Evolutionary conservation across 2,113 vertebrate species (phyloP).

Genomic region (Pongo abelii): DNA sequence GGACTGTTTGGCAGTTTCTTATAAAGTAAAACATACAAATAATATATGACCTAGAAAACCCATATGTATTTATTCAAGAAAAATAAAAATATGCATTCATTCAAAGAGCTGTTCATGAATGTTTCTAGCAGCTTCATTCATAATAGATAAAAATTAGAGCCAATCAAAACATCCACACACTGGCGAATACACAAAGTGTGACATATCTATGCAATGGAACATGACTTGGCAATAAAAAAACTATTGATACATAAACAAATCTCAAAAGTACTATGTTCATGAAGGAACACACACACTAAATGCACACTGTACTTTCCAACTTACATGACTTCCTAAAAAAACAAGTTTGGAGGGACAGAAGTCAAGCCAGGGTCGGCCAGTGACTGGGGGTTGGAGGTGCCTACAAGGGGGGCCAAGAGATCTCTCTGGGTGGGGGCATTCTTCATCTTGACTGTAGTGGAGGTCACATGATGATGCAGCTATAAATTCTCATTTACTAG

Average conservation of each 20-base stretch:
- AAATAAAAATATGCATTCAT: not conserved
- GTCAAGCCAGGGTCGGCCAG: not conserved
- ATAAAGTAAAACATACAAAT: not conserved
- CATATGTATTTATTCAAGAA: not conserved
- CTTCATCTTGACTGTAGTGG: not conserved
- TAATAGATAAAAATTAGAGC: not conserved
- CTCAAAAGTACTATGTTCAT: no score
- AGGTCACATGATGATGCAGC: not conserved
- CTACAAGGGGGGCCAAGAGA: not conserved
- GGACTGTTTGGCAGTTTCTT: not conserved
- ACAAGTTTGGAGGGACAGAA: not conserved
- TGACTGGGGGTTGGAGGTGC: not conserved
- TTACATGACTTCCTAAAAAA: not conserved
- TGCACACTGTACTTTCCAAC: rapidly evolving
- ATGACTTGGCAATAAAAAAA: not conserved
- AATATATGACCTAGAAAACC: not conserved
- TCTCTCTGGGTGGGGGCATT: not conserved
- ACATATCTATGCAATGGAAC: not conserved
- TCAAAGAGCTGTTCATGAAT: not conserved
- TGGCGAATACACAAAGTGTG: not conserved
- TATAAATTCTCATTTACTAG: not conserved
- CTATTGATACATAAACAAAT: not conserved
- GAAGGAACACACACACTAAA: rapidly evolving
- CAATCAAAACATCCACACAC: not conserved
- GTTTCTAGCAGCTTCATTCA: not conserved